phyloP scores from a whole-genome alignment of 2,113 vertebrate species.

The Capreolus pygargus region DNA sequence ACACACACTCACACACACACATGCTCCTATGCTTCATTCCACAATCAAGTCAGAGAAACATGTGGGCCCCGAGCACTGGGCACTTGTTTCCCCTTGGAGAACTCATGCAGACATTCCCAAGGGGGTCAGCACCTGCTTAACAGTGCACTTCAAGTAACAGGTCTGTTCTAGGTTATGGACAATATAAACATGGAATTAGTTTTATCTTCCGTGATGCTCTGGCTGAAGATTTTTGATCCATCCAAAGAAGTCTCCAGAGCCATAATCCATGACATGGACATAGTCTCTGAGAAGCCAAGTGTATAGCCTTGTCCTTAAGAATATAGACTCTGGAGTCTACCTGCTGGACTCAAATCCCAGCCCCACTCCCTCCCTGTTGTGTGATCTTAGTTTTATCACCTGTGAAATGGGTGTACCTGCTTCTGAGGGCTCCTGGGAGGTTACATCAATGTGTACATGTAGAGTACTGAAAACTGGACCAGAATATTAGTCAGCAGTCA shows the following conservation, averaged over 20 bases:
- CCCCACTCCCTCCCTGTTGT: background rate
- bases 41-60: background rate
- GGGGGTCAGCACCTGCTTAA: background rate
- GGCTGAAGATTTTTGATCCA: background rate
- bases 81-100: background rate
- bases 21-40: background rate
- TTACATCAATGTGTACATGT: no score
- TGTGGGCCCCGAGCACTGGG: fast-evolving
- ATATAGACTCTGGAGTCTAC: background rate
- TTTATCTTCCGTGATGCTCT: background rate
- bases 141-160: fast-evolving
- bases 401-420: background rate
- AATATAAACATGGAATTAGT: background rate
- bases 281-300: background rate
- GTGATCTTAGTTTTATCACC: background rate
- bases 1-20: fast-evolving
- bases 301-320: fast-evolving
- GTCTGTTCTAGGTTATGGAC: background rate
- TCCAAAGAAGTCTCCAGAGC: background rate
- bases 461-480: background rate
- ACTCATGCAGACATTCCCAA: background rate
- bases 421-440: background rate
- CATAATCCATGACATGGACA: fast-evolving
- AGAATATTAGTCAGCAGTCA: background rate
- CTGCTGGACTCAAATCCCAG: background rate